Conservation (phyloP, 1,140 invertebrate species). For the Panulirus ornatus region DNA sequence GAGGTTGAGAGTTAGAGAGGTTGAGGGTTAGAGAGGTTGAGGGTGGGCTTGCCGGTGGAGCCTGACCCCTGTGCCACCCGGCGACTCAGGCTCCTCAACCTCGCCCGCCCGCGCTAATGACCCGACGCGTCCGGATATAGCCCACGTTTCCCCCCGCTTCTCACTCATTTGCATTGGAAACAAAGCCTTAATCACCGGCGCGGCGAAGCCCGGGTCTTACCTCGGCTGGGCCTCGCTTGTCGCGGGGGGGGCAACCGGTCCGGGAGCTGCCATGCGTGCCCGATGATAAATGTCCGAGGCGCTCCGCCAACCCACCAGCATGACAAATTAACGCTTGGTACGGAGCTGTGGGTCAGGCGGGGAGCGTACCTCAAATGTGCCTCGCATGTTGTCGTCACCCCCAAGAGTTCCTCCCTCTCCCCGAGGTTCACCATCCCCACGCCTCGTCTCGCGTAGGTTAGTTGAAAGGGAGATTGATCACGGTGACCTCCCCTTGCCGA, state of each 20-base stretch:
- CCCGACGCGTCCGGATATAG: conserved; percentile 38
- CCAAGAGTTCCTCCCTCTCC: background rate
- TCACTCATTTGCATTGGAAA: conserved; percentile 54
- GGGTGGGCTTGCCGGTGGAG: background rate
- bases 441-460: too few relatives aligned
- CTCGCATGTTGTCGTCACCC: background rate
- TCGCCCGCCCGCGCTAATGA: conserved; percentile 37
- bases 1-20: background rate
- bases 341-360: background rate
- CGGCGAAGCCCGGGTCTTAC: background rate
- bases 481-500: too few relatives aligned
- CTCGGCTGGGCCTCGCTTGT: conserved; percentile 12
- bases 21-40: background rate
- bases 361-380: too few relatives aligned
- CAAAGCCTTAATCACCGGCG: conserved; percentile 56
- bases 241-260: conserved; percentile 10
- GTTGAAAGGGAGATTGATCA: too few relatives aligned
- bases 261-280: background rate
- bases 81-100: background rate
- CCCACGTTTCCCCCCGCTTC: conserved; percentile 24
- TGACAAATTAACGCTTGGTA: background rate
- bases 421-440: background rate
- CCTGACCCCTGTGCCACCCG: background rate
- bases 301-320: background rate
- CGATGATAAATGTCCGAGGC: background rate